Conservation (phyloP, 2,113 vertebrate genomes). For the Lasiurus borealis region DNA sequence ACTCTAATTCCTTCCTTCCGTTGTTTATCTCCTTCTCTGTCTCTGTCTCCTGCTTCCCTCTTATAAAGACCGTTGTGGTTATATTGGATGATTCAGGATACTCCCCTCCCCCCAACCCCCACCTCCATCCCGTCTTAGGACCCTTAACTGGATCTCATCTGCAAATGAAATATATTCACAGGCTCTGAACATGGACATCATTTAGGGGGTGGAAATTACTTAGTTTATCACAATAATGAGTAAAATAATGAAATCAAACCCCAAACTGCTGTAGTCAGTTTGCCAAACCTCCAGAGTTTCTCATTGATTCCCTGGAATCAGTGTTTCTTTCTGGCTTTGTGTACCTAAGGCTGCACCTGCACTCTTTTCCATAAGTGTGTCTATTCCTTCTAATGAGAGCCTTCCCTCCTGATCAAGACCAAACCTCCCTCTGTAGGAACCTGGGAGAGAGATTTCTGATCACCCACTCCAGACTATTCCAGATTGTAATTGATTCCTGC, state of each 20-base stretch:
- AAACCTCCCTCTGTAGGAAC: not conserved
- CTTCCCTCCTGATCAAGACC: not conserved
- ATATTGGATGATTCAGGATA: too few species aligned
- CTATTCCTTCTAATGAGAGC: not conserved
- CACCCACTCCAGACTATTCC: too few species aligned
- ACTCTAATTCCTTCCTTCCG: not conserved
- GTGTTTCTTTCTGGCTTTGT: not conserved
- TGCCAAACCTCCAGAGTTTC: not conserved
- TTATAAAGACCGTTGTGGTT: too few species aligned
- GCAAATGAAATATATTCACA: not conserved
- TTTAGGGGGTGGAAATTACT: not conserved
- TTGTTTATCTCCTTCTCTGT: not conserved
- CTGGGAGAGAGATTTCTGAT: not conserved
- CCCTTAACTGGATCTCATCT: not conserved
- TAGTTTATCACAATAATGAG: not conserved
- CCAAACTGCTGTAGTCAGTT: not conserved
- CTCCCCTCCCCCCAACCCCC: not conserved
- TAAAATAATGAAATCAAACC: not conserved
- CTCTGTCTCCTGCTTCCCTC: not conserved
- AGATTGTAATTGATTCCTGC: not conserved
- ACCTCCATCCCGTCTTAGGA: not conserved
- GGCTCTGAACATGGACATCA: not conserved
- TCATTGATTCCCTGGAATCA: not conserved
- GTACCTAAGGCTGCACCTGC: not conserved
- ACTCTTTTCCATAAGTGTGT: not conserved